Base-by-base conservation (phyloP, 2,113 vertebrate species). In the Cisticola juncidis region DNA sequence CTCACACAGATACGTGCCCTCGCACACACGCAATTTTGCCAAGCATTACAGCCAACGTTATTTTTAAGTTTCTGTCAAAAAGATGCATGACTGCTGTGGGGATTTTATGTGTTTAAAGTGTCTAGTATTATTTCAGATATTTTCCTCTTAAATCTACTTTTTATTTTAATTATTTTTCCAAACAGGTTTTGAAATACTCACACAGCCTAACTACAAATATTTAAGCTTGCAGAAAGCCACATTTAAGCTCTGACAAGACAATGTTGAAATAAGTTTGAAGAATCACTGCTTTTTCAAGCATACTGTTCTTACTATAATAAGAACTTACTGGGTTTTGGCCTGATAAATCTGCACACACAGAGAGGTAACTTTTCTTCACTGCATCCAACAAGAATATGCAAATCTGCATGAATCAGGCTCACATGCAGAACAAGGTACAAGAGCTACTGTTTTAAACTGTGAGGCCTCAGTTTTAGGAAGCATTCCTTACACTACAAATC, bases 51-150 rank as follows among this genome's bases (percentile, higher is more conserved):
- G 56, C 51, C 44, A 86, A 86, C 6, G 14, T 26, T 81, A 82
- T 92, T 95, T 93, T 92, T 92, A 93, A 92, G 38, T 40, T 82
- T 85, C 66, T 88, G 66, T 86, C 79, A 93, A 69, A 87, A 11
- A 82, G 66, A 92, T 24, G 12, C 23, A 65, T 7, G 20, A 77
- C 21, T 91, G 66, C 36, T 77, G 51, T 70, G 54, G 40, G 24
- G 70, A 66, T 90, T 80, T 71, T 76, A 64, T 25, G 22, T 42
- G 33, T 51, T 80, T 51, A 38, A 95, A 64, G 72, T 20, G 22
- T 36, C 44, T 57, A 44, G 36, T 70, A 51, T 57, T 40, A 90
- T 71, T 83, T 58, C 71, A 40, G 31, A 26, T 31, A 40, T 36
- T 29, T 87, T 87, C 7, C 51, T 70, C 58, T 86, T 88, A 61